Conservation (phyloP, 2,113 vertebrate genomes). For the Nothoprocta pentlandii region DNA sequence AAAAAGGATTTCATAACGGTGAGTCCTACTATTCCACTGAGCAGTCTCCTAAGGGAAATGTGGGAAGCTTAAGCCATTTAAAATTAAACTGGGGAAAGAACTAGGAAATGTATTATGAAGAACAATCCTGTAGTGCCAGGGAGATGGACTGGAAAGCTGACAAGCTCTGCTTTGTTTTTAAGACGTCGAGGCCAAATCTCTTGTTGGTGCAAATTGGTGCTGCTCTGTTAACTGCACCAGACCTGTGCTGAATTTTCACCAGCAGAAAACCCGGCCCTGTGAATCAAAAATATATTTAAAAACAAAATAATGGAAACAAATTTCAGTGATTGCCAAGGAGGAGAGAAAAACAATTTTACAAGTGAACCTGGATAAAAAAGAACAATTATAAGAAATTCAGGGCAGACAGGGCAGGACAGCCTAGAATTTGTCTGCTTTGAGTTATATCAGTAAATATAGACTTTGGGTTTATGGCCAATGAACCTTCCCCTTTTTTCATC, state of each 20-base stretch:
- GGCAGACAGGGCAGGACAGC: background rate
- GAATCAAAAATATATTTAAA: background rate
- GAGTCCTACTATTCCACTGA: background rate
- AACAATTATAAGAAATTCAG: background rate
- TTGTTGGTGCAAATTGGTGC: slow-evolving; percentile 62
- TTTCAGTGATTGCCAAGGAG: background rate
- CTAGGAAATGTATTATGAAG: slow-evolving; percentile 53
- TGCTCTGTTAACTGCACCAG: slow-evolving; percentile 61
- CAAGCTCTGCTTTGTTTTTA: slow-evolving; percentile 67
- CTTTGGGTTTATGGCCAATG: background rate
- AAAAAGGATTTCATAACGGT: slow-evolving; percentile 38
- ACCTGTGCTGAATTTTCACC: background rate
- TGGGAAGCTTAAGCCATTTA: slow-evolving; percentile 65
- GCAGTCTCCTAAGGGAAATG: slow-evolving; percentile 36
- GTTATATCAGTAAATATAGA: background rate
- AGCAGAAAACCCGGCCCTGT: background rate
- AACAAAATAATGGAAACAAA: slow-evolving; percentile 26
- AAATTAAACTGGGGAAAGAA: slow-evolving; percentile 65
- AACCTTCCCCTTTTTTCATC: slow-evolving; percentile 16
- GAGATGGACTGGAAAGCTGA: slow-evolving; percentile 72
- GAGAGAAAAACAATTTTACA: slow-evolving; percentile 8
- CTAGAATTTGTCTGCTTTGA: slow-evolving; percentile 29
- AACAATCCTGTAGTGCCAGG: slow-evolving; percentile 45
- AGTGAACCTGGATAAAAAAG: background rate
- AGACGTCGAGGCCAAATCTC: slow-evolving; percentile 49